phyloP scores from a whole-genome alignment of 1,140 invertebrate genomes.

The Lordiphosa mommai region DNA sequence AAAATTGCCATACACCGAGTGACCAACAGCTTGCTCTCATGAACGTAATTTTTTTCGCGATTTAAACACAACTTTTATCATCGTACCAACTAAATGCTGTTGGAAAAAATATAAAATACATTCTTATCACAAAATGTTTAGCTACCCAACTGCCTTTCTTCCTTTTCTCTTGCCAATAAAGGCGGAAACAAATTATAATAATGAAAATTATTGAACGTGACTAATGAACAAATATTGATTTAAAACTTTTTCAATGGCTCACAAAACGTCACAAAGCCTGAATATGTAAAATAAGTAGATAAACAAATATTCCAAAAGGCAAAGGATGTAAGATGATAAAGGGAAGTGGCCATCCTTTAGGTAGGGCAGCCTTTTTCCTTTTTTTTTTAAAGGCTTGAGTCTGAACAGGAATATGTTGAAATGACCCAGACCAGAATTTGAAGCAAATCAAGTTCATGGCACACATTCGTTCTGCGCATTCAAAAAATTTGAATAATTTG shows the following conservation, averaged over 20 bases:
- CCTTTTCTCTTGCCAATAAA: neutral
- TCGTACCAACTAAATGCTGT: too few species aligned
- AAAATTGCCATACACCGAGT: too few species aligned
- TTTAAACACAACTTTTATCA: too few species aligned
- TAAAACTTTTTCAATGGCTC: conserved; percentile 23
- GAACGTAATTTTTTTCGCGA: too few species aligned
- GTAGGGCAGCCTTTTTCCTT: neutral
- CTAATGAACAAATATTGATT: conserved; percentile 74
- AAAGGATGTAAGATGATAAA: neutral
- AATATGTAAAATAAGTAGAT: conserved; percentile 52
- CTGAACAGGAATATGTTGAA: conserved; percentile 12
- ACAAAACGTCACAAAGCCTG: conserved; percentile 24
- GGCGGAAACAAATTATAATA: conserved; percentile 42
- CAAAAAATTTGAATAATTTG: conserved; percentile 34
- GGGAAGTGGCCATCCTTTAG: neutral
- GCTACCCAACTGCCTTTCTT: too few species aligned
- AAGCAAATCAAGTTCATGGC: conserved; percentile 3
- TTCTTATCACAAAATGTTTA: too few species aligned
- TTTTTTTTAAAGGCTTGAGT: conserved; percentile 24
- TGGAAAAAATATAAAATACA: too few species aligned
- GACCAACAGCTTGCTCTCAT: too few species aligned
- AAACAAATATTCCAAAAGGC: conserved; percentile 35
- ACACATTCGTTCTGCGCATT: conserved; percentile 18
- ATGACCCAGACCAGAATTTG: conserved; percentile 16
- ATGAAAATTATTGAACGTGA: conserved; percentile 67